Evolutionary conservation across 2,797 vertebrate species (phyloP).

Genomic region (Sternarchorhynchus goeldii): DNA sequence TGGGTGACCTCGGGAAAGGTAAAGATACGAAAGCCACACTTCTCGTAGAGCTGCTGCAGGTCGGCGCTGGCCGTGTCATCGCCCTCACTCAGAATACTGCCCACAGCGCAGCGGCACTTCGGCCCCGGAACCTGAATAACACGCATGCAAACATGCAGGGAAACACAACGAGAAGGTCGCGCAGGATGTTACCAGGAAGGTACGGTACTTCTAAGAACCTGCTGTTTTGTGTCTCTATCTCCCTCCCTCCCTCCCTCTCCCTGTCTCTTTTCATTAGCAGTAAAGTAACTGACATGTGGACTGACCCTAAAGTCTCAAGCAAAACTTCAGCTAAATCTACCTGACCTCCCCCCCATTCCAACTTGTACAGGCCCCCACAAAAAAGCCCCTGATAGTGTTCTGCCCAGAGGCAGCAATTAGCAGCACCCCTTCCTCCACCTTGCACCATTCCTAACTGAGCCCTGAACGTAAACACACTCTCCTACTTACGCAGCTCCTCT

Average conservation of each 20-base stretch:
- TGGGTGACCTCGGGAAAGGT: conserved; percentile 91
- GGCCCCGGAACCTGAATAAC: conserved; percentile 79
- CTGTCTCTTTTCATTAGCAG: conserved; percentile 12
- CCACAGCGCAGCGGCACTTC: conserved; percentile 88
- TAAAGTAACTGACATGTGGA: conserved; percentile 2
- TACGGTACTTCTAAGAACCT: too few relatives aligned
- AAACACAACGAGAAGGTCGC: background rate
- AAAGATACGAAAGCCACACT: conserved; percentile 90
- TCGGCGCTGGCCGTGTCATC: conserved; percentile 81
- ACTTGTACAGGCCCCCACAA: background rate
- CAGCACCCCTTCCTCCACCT: background rate
- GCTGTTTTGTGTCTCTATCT: background rate
- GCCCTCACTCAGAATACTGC: conserved; percentile 90
- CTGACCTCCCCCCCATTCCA: background rate
- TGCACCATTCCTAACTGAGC: conserved; percentile 1
- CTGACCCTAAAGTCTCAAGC: conserved; percentile 8
- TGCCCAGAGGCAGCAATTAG: conserved; percentile 19
- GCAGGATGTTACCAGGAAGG: background rate
- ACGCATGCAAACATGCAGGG: background rate
- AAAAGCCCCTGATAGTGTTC: background rate
- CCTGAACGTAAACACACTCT: conserved; percentile 24
- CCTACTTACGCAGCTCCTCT: conserved; percentile 15
- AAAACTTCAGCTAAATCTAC: background rate
- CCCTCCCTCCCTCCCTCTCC: background rate
- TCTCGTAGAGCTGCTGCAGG: conserved; percentile 84